phyloP scores from a whole-genome alignment of 2,113 vertebrate genomes.

The Anas platyrhynchos region DNA sequence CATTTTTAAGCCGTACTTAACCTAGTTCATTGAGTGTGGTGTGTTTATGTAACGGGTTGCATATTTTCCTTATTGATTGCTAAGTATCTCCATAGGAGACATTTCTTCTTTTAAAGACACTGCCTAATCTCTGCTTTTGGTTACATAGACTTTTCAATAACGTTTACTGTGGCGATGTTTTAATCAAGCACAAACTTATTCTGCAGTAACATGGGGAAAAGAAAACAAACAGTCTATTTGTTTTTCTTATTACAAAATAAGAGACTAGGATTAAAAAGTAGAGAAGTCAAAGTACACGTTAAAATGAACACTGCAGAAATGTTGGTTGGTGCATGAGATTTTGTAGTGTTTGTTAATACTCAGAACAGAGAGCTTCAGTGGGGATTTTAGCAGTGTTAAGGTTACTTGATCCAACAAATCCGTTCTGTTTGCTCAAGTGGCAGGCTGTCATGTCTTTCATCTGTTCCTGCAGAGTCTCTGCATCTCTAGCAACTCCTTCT shows the following conservation, averaged over 20 bases:
- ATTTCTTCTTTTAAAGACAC: background rate
- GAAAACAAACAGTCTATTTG: background rate
- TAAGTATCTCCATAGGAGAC: background rate
- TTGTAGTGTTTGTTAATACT: background rate
- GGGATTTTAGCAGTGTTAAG: background rate
- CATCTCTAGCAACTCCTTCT: slow-evolving; percentile 7
- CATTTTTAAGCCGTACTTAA: rapidly evolving
- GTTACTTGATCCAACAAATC: background rate
- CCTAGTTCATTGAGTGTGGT: rapidly evolving
- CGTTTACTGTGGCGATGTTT: background rate
- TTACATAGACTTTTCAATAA: background rate
- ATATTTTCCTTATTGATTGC: background rate
- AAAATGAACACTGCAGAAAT: background rate
- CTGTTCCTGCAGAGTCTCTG: background rate
- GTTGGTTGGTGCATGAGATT: background rate
- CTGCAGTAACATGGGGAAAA: background rate
- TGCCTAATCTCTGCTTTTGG: background rate
- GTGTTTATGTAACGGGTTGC: rapidly evolving
- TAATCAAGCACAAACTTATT: background rate
- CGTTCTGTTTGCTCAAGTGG: background rate
- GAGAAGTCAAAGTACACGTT: background rate
- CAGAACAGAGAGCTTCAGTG: background rate
- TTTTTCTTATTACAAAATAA: background rate
- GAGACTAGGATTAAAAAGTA: background rate
- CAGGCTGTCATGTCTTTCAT: background rate